Evolutionary conservation across 2,888 invertebrate species (phyloP).

Genomic region (Chymomyza procnemis): DNA sequence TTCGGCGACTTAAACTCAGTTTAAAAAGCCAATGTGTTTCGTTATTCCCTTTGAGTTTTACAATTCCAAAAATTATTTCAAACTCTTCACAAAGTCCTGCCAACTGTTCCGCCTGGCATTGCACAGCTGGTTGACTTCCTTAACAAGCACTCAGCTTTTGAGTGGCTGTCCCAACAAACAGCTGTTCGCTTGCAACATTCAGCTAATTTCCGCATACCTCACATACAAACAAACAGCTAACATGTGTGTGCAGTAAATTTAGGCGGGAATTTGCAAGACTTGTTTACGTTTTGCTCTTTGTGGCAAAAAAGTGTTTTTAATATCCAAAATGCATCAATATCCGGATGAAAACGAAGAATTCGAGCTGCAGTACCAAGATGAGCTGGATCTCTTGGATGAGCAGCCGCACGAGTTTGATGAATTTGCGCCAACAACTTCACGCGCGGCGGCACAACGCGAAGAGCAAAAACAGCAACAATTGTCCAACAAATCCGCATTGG

Average conservation of each 20-base stretch:
- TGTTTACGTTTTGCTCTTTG: slow-evolving; percentile 11
- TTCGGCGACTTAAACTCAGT: too few relatives aligned
- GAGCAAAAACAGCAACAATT: background rate
- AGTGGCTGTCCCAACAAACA: background rate
- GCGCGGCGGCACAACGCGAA: slow-evolving; percentile 32
- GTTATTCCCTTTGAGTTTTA: too few relatives aligned
- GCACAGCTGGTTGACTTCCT: background rate
- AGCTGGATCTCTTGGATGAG: slow-evolving; percentile 83
- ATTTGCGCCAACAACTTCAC: slow-evolving; percentile 55
- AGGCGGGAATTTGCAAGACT: slow-evolving; percentile 3
- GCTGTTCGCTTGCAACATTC: background rate
- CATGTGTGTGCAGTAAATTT: background rate
- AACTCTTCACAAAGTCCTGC: too few relatives aligned
- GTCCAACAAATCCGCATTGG: slow-evolving; percentile 10
- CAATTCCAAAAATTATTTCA: too few relatives aligned
- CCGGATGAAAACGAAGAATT: slow-evolving; percentile 82
- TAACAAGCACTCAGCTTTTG: background rate
- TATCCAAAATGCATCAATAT: slow-evolving; percentile 74
- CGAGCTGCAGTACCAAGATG: slow-evolving; percentile 86
- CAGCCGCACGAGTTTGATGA: slow-evolving; percentile 45
- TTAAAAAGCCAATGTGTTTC: too few relatives aligned
- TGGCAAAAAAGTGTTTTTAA: background rate
- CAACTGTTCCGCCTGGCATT: background rate
- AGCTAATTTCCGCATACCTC: slow-evolving; percentile 4
- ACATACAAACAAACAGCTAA: background rate